Evolutionary conservation across 2,888 invertebrate genomes (phyloP).

Genomic region (Torymus auratus): DNA sequence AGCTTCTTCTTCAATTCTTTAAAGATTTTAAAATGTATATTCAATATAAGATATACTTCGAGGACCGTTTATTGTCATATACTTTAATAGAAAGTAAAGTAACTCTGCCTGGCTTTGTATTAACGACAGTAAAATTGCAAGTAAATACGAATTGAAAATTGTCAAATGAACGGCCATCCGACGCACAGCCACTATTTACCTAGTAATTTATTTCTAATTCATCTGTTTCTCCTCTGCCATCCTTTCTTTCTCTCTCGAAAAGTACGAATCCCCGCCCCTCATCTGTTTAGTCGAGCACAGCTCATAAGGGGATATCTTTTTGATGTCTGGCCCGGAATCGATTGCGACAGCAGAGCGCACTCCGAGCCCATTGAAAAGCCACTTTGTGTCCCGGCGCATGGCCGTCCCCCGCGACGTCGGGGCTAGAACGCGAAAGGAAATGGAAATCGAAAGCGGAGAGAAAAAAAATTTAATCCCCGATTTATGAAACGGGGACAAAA

Average conservation of each 20-base stretch:
- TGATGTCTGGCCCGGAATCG: conserved; percentile 44
- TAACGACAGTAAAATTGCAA: too few relatives aligned
- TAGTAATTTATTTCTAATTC: too few relatives aligned
- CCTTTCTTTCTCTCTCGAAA: not conserved
- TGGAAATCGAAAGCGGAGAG: conserved; percentile 9
- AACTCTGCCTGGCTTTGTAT: too few relatives aligned
- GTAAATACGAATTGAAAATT: too few relatives aligned
- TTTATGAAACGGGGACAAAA: conserved; percentile 36
- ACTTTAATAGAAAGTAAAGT: too few relatives aligned
- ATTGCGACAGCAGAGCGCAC: conserved; percentile 45
- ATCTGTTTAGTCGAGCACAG: conserved; percentile 9
- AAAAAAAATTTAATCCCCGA: conserved; percentile 49
- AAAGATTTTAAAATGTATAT: too few relatives aligned
- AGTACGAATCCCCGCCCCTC: conserved; percentile 10
- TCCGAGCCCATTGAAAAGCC: conserved; percentile 30
- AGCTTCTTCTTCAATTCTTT: too few relatives aligned
- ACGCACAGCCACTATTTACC: too few relatives aligned
- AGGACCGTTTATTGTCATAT: too few relatives aligned
- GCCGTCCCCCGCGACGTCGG: not conserved
- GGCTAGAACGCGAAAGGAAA: conserved; percentile 24
- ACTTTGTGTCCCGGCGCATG: conserved; percentile 31
- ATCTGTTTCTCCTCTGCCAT: not conserved
- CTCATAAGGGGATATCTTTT: conserved; percentile 40
- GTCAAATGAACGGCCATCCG: not conserved
- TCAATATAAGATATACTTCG: too few relatives aligned